phyloP scores from a whole-genome alignment of 2,888 invertebrate species.

The Conchocele bisecta region DNA sequence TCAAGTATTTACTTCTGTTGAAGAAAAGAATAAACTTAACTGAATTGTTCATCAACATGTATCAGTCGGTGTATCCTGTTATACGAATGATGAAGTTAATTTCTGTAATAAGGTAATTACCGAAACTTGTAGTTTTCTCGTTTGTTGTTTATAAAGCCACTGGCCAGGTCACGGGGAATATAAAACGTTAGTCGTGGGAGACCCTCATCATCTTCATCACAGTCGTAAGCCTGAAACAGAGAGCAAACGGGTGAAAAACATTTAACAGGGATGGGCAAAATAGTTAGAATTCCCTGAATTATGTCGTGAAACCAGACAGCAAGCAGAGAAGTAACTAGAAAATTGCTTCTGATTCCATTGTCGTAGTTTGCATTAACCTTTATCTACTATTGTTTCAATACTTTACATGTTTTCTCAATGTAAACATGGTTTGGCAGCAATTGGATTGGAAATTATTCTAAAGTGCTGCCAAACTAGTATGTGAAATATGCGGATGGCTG shows the following conservation, averaged over 20 bases:
- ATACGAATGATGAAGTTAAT: not conserved
- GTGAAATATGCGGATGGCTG: no score
- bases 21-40: no score
- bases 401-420: no score
- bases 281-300: no score
- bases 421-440: no score
- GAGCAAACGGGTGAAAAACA: not conserved
- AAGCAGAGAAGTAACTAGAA: not conserved
- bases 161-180: constrained; percentile 80
- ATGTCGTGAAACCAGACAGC: no score
- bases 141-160: constrained; percentile 82
- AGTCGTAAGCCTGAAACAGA: constrained; percentile 76
- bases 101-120: constrained; percentile 53
- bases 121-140: constrained; percentile 82
- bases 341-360: not conserved
- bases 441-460: no score
- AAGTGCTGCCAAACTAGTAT: no score
- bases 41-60: no score
- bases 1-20: no score
- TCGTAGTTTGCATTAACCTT: not conserved
- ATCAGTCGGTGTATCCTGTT: not conserved
- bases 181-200: constrained; percentile 72
- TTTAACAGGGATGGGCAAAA: not conserved
- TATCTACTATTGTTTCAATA: no score
- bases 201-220: constrained; percentile 78